Base-by-base conservation (phyloP, 2,113 vertebrate genomes). In the Embiotoca jacksoni region DNA sequence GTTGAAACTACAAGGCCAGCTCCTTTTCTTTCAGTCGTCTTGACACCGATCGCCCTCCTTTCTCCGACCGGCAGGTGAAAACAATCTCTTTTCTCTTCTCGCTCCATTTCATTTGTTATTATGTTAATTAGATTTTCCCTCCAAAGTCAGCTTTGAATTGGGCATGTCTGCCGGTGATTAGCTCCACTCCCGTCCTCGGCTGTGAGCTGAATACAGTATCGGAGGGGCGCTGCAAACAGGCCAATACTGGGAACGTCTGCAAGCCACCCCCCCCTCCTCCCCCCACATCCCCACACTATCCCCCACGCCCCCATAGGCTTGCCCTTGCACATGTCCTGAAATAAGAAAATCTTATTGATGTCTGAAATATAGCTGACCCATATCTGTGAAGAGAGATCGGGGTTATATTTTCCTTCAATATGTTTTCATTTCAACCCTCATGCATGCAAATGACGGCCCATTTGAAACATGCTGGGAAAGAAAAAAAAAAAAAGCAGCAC, bases 281-380 rank as follows among this genome's bases (percentile, higher is more conserved):
- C n/a, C n/a, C n/a, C n/a, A n/a, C n/a, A n/a, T 23, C 23, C 23
- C 23, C 23, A 23, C 23, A 23, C 23, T 23, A 23, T 23, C 23
- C 23, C 23, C 23, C 23, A 23, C 23, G 23, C 11, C 68, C 75
- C 61, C 5, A 1, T 15, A n/a, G 75, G 2, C 71, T 68, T 46
- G 79, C 83, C 85, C 85, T 85, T 71, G 82, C 58, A 65, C 53
- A 53, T 71, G 77, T 86, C 72, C 78, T 84, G 62, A 71, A 85
- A 88, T 83, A 73, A 88, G 69, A 64, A 90, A 88, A 87, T 87
- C 68, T 81, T 67, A 89, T 75, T 88, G 85, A 88, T 88, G 88
- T 88, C 72, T 85, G 64, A 83, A 90, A 84, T 78, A 79, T 64
- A 53, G 80, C 82, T 79, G 83, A 90, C 75, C 66, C 67, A 65